A percentile compares a stretch with the other conserved stretches of the same genome.
Conservation (phyloP, 2,113 vertebrate genomes). For the Melanostigma gelatinosum region DNA sequence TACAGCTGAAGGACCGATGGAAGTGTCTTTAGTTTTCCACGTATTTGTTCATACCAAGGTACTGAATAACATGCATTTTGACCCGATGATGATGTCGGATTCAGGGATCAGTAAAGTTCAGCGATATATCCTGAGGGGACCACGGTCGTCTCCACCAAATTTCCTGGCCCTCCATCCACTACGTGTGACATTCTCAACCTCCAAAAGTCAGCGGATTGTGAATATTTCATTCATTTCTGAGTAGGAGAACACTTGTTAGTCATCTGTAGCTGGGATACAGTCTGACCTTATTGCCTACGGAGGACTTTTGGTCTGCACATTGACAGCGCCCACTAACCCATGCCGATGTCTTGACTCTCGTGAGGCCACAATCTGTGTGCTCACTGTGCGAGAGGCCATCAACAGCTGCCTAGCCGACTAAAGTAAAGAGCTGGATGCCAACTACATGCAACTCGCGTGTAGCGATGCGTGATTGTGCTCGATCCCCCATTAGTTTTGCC, state of each 20-base stretch:
- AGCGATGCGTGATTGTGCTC: conserved; percentile 39
- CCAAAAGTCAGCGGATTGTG: no score
- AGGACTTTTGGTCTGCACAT: conserved; percentile 1
- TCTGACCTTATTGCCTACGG: background rate
- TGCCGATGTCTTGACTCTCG: background rate
- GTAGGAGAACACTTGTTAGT: conserved; percentile 1
- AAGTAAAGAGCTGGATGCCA: conserved; percentile 22
- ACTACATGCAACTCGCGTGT: conserved; percentile 44
- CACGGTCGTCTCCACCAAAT: background rate
- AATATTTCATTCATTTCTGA: background rate
- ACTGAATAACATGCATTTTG: no score
- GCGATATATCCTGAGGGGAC: background rate
- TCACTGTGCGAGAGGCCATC: background rate
- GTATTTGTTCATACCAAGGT: no score
- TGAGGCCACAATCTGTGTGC: conserved; percentile 23
- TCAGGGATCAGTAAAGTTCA: no score
- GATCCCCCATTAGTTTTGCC: conserved; percentile 6
- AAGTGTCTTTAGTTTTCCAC: no score
- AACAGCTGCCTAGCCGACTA: conserved; percentile 9
- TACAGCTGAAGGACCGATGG: no score
- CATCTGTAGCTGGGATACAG: background rate
- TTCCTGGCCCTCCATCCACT: background rate
- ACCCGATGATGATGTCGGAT: no score
- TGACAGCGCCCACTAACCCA: background rate
- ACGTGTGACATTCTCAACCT: no score